phyloP scores from a whole-genome alignment of 2,797 vertebrate genomes.

The Limosa lapponica region DNA sequence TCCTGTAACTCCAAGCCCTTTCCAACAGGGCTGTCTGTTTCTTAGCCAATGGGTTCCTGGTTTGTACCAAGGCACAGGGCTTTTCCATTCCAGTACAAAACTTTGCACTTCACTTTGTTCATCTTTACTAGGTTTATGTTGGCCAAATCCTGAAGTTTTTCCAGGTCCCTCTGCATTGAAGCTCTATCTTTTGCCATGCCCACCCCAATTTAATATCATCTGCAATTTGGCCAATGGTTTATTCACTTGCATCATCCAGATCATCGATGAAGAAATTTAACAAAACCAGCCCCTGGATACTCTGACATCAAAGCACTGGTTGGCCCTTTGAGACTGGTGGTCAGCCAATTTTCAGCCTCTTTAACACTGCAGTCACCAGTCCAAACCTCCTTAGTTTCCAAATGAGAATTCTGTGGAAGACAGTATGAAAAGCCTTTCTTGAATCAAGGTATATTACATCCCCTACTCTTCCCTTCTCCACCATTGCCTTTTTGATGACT shows the following conservation, averaged over 20 bases:
- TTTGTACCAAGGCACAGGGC: not conserved
- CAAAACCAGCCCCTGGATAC: not conserved
- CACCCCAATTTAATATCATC: not conserved
- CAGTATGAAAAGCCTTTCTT: not conserved
- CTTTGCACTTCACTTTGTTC: not conserved
- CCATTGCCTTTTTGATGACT: not conserved
- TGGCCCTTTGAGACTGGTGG: not conserved
- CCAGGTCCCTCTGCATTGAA: not conserved
- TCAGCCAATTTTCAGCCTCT: not conserved
- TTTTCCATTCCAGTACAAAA: not conserved
- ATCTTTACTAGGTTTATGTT: not conserved
- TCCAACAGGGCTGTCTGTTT: not conserved
- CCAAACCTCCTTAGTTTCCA: not conserved
- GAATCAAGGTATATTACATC: not conserved
- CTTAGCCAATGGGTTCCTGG: not conserved
- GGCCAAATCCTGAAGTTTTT: not conserved
- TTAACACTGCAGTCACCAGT: not conserved
- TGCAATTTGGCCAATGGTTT: not conserved
- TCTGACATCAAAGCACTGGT: not conserved
- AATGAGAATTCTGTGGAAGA: not conserved
- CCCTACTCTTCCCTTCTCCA: not conserved
- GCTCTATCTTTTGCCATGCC: not conserved
- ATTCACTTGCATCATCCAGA: not conserved
- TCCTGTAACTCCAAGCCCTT: not conserved
- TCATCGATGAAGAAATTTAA: not conserved